Evolutionary conservation across 2,888 invertebrate genomes (phyloP), one percentile per base, ranked within the genome.

Genomic region (Spisula solida): DNA sequence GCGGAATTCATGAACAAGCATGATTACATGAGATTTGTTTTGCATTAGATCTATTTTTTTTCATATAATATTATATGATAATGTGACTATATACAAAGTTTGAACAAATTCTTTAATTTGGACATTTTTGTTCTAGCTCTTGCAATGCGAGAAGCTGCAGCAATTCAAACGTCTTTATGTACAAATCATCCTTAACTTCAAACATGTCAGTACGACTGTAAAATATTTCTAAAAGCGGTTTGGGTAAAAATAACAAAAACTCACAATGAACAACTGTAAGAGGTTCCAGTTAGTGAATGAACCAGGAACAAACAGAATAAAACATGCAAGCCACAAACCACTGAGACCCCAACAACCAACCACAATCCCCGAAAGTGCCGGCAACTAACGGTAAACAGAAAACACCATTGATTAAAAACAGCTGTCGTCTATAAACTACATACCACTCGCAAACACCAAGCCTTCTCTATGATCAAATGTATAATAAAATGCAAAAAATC

Each of bases 381-480:
- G 34, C 18, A 34, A 31, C 12, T 31, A 75, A 34, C 75, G 18
- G 75, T 75, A 34, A 75, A 75, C 29, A 75, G 75, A 34, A 75
- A n/a, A 12, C 25, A 66, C n/a, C 56, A 66, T 66, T 66, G n/a
- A 66, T 66, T 66, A 66, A 8, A 66, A 66, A 66, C 60, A 66
- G 60, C 60, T 66, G 60, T 25, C 25, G 25, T 20, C 25, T 66
- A 66, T 25, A 66, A n/a, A 66, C 60, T 25, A 66, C 25, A 66
- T 66, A 5, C 60, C 60, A 25, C n/a, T 20, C 60, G 10, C 75
- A 16, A 34, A 75, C 12, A 75, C 75, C 75, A 31, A 75, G 31
- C 75, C 75, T 75, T 75, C 1, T 34, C 75, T 66, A 66, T 66
- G 60, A 66, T 66, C 60, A 66, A 41, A 66, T n/a, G n/a, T 66